These are phyloP conservation scores for Hemiprocne comata DNA, from an alignment of 2,113 vertebrate genomes.

Conservation along the genomic window DNA sequence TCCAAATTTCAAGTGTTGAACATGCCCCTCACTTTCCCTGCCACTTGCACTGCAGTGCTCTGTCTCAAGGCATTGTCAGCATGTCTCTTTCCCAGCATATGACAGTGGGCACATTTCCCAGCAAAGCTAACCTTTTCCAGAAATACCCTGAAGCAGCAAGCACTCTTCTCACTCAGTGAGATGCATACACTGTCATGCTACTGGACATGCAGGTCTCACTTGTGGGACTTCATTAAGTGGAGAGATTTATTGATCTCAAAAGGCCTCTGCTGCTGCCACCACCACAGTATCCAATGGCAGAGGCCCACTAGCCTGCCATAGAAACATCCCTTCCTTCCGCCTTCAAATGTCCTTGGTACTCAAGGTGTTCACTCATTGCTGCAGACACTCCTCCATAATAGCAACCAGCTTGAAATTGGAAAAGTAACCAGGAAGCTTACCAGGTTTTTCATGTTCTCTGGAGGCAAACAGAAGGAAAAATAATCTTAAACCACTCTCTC, in stretches of 20 bases:
- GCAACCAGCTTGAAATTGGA: background rate
- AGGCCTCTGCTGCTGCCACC: background rate
- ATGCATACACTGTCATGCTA: fast-evolving
- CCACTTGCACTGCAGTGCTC: background rate
- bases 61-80: fast-evolving
- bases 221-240: background rate
- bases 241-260: background rate
- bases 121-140: background rate
- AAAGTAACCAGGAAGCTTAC: background rate
- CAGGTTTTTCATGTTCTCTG: background rate
- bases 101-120: background rate
- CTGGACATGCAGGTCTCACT: background rate
- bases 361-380: background rate
- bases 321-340: background rate
- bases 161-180: background rate
- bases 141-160: background rate
- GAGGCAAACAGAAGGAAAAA: background rate
- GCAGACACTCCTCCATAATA: background rate
- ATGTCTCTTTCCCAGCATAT: background rate
- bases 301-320: background rate
- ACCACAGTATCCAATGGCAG: fast-evolving
- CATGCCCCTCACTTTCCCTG: no score
- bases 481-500: background rate
- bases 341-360: background rate
- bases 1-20: no score